Evolutionary conservation across 2,888 invertebrate species (phyloP), one percentile per base, ranked within the genome.

Genomic region (Ormyrus pomaceus): DNA sequence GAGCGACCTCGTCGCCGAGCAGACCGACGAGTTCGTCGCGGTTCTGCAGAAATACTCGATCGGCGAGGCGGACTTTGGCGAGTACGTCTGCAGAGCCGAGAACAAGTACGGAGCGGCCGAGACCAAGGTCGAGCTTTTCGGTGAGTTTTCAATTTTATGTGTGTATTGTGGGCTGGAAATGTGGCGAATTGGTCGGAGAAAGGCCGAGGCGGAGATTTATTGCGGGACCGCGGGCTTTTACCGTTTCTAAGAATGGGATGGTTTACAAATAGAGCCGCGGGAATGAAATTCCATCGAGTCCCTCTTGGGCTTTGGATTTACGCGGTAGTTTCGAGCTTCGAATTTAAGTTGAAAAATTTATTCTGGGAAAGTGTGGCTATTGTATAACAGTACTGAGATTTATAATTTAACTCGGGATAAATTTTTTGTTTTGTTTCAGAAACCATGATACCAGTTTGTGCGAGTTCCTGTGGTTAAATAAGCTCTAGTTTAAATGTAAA

Each of bases 81-180:
- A 66, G 58, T 82, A 82, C 66, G 13, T 74, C 11, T 82, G 82
- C 59, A 53, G 76, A 6, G 82, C 80, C 0, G 73, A 76, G 61
- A 82, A 82, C 48, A 55, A 69, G 19, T 56, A 56, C 11, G 82
- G 82, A 0, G 0, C 9, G 1, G 65, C 76, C 45, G 76, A 80
- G 55, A 77, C 81, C 10, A 81, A 65, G 19, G 56, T 82, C 5
- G 76, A 81, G 5, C 80, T 82, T 11, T 79, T 79, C 53, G 80
- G 82, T 82, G 55, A 76, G 79, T 64, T 62, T 0, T 34, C n/a
- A 1, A 1, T 9, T 55, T n/a, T n/a, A n/a, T n/a, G n/a, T n/a
- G n/a, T 6, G 34, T 61, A 2, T 61, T 68, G 45, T 6, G 0
- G 1, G 5, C 2, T 0, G 6, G 34, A 51, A 8, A 45, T 2